Evolutionary conservation across 2,113 vertebrate genomes (phyloP).

Genomic region (Gnathonemus longibarbis): DNA sequence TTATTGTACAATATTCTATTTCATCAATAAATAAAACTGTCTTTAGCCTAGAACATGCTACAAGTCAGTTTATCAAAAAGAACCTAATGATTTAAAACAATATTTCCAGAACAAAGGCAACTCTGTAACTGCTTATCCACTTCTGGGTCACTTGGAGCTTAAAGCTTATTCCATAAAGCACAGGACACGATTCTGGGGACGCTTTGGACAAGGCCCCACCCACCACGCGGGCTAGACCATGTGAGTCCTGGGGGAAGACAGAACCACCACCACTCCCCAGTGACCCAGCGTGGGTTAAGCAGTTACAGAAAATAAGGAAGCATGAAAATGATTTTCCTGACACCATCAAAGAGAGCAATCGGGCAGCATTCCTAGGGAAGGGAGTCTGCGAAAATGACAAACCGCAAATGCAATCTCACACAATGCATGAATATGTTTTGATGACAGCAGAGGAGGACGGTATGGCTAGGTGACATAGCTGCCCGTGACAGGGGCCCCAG

Average conservation of each 20-base stretch:
- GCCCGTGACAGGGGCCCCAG: not conserved
- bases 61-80: not conserved
- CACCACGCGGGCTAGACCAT: not conserved
- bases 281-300: not conserved
- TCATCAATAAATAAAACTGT: slow-evolving; percentile 1
- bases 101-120: not conserved
- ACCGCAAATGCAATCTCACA: not conserved
- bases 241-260: not conserved
- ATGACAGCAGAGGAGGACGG: not conserved
- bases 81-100: not conserved
- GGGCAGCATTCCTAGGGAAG: not conserved
- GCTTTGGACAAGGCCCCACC: not conserved
- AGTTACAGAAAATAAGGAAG: not conserved
- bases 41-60: not conserved
- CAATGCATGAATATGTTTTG: not conserved
- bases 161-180: not conserved
- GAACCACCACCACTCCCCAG: not conserved
- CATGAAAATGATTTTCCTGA: not conserved
- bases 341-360: not conserved
- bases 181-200: not conserved
- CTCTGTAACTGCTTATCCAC: not conserved
- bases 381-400: not conserved
- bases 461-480: not conserved
- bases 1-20: not conserved
- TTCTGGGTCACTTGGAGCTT: not conserved